Evolutionary conservation across 2,888 invertebrate species (phyloP).

Genomic region (Sinopyrophorus schimmeli): DNA sequence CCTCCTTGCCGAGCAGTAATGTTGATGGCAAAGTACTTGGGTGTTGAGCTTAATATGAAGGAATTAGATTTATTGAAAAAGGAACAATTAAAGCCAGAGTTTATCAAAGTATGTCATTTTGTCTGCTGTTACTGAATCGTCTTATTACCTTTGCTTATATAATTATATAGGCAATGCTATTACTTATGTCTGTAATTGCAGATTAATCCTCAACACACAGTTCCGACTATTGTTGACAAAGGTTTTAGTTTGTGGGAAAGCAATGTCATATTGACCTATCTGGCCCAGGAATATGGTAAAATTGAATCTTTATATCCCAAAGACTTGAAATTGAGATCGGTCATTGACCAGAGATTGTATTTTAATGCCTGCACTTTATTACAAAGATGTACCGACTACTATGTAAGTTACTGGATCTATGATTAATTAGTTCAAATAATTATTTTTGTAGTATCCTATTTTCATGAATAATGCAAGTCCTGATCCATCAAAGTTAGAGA

Average conservation of each 20-base stretch:
- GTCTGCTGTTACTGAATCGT: too few relatives aligned
- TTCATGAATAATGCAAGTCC: slow-evolving; percentile 54
- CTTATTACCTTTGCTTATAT: neutral
- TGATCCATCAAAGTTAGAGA: slow-evolving; percentile 69
- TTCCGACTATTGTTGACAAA: slow-evolving; percentile 83
- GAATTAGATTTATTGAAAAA: slow-evolving; percentile 59
- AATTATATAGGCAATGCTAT: neutral
- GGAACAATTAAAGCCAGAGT: slow-evolving; percentile 11
- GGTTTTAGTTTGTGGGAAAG: slow-evolving; percentile 83
- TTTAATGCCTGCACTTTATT: slow-evolving; percentile 80
- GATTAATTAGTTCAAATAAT: neutral
- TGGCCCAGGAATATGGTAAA: slow-evolving; percentile 79
- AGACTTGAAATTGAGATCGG: slow-evolving; percentile 73
- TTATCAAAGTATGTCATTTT: slow-evolving; percentile 17
- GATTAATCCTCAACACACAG: slow-evolving; percentile 83
- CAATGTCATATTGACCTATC: slow-evolving; percentile 78
- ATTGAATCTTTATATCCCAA: slow-evolving; percentile 76
- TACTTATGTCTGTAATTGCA: slow-evolving; percentile 44
- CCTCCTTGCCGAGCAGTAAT: slow-evolving; percentile 66
- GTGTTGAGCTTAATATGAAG: slow-evolving; percentile 68
- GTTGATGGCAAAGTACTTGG: slow-evolving; percentile 67
- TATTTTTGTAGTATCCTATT: slow-evolving; percentile 46
- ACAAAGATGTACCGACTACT: slow-evolving; percentile 69
- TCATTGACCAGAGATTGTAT: slow-evolving; percentile 77
- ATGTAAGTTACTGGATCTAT: slow-evolving; percentile 62